These are phyloP conservation scores for Rafetus swinhoei DNA, from an alignment of 2,113 vertebrate genomes.

Conservation along the genomic window DNA sequence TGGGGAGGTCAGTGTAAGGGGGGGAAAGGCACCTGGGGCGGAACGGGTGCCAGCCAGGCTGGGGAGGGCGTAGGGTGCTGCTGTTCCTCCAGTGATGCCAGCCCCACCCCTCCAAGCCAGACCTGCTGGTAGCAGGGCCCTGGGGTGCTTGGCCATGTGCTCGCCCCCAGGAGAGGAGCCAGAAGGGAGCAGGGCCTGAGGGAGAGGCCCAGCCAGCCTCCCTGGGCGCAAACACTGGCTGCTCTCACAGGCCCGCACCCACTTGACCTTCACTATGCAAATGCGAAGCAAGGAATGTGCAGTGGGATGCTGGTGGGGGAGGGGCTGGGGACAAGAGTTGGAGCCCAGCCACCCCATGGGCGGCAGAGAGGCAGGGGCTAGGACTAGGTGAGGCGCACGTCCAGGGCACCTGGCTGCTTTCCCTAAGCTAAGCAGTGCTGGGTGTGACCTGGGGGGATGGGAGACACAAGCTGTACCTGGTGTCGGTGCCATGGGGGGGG, in stretches of 20 bases:
- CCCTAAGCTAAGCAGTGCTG: background rate
- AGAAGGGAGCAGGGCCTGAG: too few relatives aligned
- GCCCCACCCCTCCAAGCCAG: accelerated
- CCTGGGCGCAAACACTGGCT: background rate
- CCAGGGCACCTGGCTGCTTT: background rate
- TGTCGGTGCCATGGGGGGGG: background rate
- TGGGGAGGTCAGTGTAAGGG: too few relatives aligned
- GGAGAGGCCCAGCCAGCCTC: background rate
- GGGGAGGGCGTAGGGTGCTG: background rate
- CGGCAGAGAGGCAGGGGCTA: background rate
- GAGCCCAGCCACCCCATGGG: background rate
- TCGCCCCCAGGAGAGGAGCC: background rate
- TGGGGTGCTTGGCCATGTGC: background rate
- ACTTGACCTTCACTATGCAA: slow-evolving; percentile 42
- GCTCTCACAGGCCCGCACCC: background rate
- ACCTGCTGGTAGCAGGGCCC: background rate
- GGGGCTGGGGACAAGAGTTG: background rate
- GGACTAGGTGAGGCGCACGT: too few relatives aligned
- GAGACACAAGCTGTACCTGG: background rate
- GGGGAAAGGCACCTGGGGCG: background rate
- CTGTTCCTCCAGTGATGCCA: background rate
- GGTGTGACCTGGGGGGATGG: too few relatives aligned
- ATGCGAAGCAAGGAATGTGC: slow-evolving; percentile 13
- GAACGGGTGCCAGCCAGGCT: background rate
- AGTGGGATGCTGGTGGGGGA: background rate